Conservation (phyloP, 92 coral and sea anemone genomes). For the Umimayanthus chanpuru region DNA sequence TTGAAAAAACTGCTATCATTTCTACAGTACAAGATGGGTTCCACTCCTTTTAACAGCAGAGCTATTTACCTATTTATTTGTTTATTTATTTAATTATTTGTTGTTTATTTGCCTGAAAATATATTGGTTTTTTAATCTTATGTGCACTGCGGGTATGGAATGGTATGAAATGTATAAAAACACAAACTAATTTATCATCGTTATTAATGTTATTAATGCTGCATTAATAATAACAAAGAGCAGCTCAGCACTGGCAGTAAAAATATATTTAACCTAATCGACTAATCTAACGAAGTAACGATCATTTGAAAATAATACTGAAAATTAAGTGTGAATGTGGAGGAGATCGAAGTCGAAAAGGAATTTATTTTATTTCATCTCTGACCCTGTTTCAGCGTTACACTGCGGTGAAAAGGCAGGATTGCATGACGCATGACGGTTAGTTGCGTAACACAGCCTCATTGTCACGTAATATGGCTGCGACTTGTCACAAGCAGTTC, state of each 20-base stretch:
- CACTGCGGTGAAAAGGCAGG: constrained; percentile 50
- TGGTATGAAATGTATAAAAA: neutral
- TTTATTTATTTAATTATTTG: no score
- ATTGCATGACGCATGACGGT: constrained; percentile 48
- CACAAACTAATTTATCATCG: neutral
- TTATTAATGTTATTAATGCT: neutral
- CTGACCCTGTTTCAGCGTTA: constrained; percentile 51
- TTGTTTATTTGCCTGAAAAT: constrained; percentile 25
- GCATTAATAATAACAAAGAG: neutral
- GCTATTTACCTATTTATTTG: neutral
- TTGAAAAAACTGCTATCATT: neutral
- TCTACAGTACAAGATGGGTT: constrained; percentile 34
- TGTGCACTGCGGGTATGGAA: constrained; percentile 43
- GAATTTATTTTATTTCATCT: constrained; percentile 44
- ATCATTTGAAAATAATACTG: constrained; percentile 11
- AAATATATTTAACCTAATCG: neutral
- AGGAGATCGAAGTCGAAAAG: constrained; percentile 44
- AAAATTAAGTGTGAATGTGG: constrained; percentile 10
- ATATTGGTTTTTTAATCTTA: neutral
- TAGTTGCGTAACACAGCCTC: constrained; percentile 45
- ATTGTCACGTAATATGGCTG: constrained; percentile 39
- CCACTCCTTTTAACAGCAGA: constrained; percentile 2
- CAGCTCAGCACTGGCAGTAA: neutral
- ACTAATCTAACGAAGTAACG: neutral
- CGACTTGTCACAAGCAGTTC: constrained; percentile 24